phyloP scores from a whole-genome alignment of 1,140 invertebrate species.

The Zophobas morio region DNA sequence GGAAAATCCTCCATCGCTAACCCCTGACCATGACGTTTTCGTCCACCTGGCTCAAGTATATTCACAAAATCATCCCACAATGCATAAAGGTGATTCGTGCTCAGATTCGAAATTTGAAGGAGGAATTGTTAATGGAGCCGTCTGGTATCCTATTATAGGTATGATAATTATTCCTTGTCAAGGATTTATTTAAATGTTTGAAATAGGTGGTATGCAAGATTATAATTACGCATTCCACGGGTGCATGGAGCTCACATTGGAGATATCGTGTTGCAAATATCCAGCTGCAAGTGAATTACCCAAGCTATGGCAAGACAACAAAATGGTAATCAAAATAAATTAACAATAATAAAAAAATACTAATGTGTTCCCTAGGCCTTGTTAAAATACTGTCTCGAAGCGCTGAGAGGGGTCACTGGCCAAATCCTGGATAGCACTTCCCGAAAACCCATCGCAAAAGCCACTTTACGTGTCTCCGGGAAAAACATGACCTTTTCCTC shows the following conservation, averaged over 20 bases:
- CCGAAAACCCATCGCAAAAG: slow-evolving; percentile 64
- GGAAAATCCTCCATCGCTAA: slow-evolving; percentile 65
- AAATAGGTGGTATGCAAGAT: slow-evolving; percentile 74
- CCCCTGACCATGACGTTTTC: slow-evolving; percentile 80
- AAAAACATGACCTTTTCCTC: slow-evolving; percentile 64
- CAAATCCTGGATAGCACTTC: slow-evolving; percentile 65
- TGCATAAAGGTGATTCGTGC: slow-evolving; percentile 63
- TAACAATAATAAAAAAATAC: too few species aligned
- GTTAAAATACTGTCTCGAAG: slow-evolving; percentile 63
- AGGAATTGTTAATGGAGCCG: slow-evolving; percentile 73
- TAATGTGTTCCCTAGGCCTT: slow-evolving; percentile 61
- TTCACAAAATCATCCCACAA: slow-evolving; percentile 71
- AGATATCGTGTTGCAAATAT: slow-evolving; percentile 78
- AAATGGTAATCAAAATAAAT: slow-evolving; percentile 59
- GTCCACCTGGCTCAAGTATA: slow-evolving; percentile 76
- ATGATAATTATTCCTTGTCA: slow-evolving; percentile 7
- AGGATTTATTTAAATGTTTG: slow-evolving; percentile 44
- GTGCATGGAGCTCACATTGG: slow-evolving; percentile 79
- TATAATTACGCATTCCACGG: slow-evolving; percentile 78
- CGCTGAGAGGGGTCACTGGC: slow-evolving; percentile 68
- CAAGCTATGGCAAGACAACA: slow-evolving; percentile 76
- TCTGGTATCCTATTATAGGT: slow-evolving; percentile 12
- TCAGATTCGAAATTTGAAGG: slow-evolving; percentile 43
- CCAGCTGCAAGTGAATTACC: slow-evolving; percentile 70
- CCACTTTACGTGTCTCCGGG: slow-evolving; percentile 66